phyloP scores from a whole-genome alignment of 2,113 vertebrate genomes.

The Telmatochromis sp. region DNA sequence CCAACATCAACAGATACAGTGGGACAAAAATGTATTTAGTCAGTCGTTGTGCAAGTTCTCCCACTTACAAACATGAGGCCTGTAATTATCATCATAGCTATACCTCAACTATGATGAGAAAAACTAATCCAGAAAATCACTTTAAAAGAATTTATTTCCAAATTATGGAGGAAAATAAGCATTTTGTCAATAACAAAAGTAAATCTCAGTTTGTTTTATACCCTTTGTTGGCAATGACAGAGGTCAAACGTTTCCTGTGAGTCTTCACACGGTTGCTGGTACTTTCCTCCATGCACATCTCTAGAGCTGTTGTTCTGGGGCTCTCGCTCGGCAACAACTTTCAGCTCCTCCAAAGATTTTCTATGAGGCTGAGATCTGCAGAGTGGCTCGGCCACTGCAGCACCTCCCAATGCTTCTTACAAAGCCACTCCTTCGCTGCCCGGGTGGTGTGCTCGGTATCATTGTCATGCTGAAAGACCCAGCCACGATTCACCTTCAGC shows the following conservation, averaged over 20 bases:
- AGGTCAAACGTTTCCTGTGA: not conserved
- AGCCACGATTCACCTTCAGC: fast-evolving
- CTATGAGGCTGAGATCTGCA: not conserved
- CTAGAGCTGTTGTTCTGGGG: not conserved
- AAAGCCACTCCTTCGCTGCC: not conserved
- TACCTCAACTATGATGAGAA: not conserved
- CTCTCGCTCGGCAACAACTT: not conserved
- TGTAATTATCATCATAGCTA: not conserved
- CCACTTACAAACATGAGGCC: not conserved
- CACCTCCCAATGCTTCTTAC: not conserved
- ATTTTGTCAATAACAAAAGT: not conserved
- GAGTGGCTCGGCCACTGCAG: not conserved
- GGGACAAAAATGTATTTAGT: not conserved
- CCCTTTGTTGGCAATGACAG: not conserved
- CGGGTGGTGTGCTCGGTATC: not conserved
- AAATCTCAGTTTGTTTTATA: not conserved
- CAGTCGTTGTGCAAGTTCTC: not conserved
- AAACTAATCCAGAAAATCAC: not conserved
- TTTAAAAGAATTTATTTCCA: not conserved
- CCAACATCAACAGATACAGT: not conserved
- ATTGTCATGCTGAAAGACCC: not conserved
- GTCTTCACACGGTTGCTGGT: not conserved
- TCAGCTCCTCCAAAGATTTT: not conserved
- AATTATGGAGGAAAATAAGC: not conserved
- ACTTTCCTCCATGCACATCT: not conserved